phyloP scores from a whole-genome alignment of 2,797 vertebrate species.

The Siniperca obscura region DNA sequence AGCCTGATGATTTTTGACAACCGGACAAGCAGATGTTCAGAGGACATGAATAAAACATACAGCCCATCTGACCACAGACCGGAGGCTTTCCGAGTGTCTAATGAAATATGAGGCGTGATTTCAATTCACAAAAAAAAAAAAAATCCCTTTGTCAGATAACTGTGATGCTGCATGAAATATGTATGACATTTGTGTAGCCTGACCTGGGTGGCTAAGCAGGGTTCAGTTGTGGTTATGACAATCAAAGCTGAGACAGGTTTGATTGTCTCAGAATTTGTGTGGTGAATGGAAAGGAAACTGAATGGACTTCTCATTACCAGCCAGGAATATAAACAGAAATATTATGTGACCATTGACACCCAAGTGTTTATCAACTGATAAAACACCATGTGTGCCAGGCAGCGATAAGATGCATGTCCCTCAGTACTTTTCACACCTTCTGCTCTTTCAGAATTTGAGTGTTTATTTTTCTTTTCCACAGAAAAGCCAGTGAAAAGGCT shows the following conservation, averaged over 20 bases:
- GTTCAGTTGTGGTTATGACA: constrained; percentile 68
- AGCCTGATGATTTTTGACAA: constrained; percentile 80
- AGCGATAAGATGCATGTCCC: constrained; percentile 44
- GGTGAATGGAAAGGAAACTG: constrained; percentile 65
- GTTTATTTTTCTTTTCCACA: constrained; percentile 59
- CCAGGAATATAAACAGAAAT: constrained; percentile 63
- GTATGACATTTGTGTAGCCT: constrained; percentile 75
- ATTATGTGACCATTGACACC: constrained; percentile 54
- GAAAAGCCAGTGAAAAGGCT: constrained; percentile 61
- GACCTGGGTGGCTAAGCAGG: constrained; percentile 71
- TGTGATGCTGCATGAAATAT: constrained; percentile 80
- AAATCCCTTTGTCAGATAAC: constrained; percentile 73
- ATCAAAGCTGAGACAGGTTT: constrained; percentile 74
- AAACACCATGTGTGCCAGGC: constrained; percentile 46
- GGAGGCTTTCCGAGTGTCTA: constrained; percentile 72
- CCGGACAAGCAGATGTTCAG: constrained; percentile 81
- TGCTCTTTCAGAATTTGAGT: constrained; percentile 65
- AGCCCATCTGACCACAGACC: constrained; percentile 72
- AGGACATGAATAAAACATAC: constrained; percentile 86
- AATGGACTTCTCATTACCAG: constrained; percentile 63
- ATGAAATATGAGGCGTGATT: constrained; percentile 79
- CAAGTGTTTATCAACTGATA: constrained; percentile 58
- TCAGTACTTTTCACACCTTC: constrained; percentile 65
- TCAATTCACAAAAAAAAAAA: constrained; percentile 68
- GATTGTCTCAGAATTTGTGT: constrained; percentile 49